A percentile compares a stretch with the other conserved stretches of the same genome.
Evolutionary conservation across 2,113 vertebrate species (phyloP).

Genomic region (Apteryx owenii): DNA sequence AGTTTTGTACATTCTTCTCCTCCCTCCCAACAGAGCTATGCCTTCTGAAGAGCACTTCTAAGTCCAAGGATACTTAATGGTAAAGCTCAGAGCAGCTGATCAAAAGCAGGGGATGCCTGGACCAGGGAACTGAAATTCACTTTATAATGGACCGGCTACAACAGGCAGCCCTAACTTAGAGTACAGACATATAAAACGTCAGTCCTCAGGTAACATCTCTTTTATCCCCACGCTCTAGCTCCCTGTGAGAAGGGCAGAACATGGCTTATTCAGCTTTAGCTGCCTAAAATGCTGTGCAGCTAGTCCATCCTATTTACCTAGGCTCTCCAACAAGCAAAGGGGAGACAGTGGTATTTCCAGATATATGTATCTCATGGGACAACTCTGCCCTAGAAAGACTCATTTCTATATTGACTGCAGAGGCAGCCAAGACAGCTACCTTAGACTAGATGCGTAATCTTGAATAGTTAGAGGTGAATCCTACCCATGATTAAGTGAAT

Average conservation of each 20-base stretch:
- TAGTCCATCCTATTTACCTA: background rate
- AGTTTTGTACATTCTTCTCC: background rate
- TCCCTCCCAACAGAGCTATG: background rate
- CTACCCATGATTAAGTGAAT: background rate
- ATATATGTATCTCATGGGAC: background rate
- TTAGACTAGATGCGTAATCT: background rate
- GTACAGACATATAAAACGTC: background rate
- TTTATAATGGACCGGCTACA: background rate
- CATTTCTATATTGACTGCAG: background rate
- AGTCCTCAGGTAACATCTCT: background rate
- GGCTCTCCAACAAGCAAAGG: background rate
- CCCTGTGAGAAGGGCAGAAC: background rate
- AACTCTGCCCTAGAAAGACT: background rate
- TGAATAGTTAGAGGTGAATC: background rate
- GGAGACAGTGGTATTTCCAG: background rate
- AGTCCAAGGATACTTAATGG: background rate
- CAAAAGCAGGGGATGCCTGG: background rate
- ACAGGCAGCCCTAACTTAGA: background rate
- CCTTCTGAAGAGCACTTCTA: background rate
- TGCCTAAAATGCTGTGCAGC: background rate
- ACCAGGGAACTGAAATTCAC: background rate
- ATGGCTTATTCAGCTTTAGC: fast-evolving
- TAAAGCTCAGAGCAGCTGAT: background rate
- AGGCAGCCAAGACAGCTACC: background rate
- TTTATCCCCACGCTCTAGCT: background rate